Percentiles rank a stretch among this genome's conserved stretches.
Conservation (phyloP, 2,113 vertebrate genomes). For the Pica pica region DNA sequence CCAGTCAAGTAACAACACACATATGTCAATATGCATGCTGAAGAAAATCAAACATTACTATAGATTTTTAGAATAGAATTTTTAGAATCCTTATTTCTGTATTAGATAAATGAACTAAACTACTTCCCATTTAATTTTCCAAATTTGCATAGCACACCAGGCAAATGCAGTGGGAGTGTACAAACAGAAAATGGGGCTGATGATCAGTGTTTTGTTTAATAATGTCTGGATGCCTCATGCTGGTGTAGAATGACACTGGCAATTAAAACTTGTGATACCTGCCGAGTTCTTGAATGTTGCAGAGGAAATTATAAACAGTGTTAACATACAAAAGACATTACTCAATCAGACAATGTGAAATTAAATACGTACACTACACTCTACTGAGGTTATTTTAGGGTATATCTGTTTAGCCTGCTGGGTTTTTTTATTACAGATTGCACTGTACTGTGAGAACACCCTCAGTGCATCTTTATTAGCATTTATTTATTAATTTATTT, state of each 20-base stretch:
- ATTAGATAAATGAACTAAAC: neutral
- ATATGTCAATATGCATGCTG: neutral
- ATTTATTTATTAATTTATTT: constrained; percentile 27
- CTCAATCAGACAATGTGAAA: neutral
- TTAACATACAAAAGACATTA: constrained; percentile 4
- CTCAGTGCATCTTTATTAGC: constrained; percentile 34
- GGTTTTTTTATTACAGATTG: constrained; percentile 32
- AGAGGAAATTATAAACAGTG: constrained; percentile 29
- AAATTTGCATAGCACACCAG: neutral
- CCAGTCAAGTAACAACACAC: neutral
- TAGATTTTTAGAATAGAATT: neutral
- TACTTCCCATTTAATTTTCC: neutral
- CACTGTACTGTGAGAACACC: constrained; percentile 12
- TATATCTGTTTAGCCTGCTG: constrained; percentile 29
- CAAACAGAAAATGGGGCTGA: neutral
- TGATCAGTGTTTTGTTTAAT: constrained; percentile 27
- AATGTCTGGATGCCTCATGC: neutral
- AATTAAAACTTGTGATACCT: constrained; percentile 56
- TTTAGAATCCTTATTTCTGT: neutral
- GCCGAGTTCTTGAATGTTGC: neutral
- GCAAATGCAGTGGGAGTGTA: neutral
- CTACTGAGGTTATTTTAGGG: constrained; percentile 9
- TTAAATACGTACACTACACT: constrained; percentile 8
- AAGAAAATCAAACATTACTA: neutral
- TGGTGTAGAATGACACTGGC: neutral